Conservation (phyloP, 2,888 invertebrate genomes). For the Pollenia amentaria region DNA sequence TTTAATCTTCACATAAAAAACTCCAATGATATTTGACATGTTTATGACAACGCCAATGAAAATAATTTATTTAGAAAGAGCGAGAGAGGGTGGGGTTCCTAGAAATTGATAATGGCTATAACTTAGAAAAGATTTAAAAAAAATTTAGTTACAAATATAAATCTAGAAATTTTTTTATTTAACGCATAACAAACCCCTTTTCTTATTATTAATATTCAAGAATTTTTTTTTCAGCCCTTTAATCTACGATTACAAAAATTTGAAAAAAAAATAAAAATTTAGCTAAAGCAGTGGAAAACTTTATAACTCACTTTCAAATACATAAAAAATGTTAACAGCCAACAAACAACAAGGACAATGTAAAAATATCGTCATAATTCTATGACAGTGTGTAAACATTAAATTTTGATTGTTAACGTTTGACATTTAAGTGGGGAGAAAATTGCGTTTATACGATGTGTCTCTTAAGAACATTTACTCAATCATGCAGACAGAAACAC, state of each 20-base stretch:
- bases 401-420: conserved; percentile 73
- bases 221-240: conserved; percentile 38
- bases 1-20: conserved; percentile 17
- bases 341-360: conserved; percentile 3
- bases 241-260: conserved; percentile 41
- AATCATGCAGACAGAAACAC: conserved; percentile 29
- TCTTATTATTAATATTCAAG: conserved; percentile 31
- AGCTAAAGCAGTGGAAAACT: conserved; percentile 35
- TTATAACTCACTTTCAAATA: conserved; percentile 41
- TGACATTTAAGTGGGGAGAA: conserved; percentile 71
- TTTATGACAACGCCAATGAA: conserved; percentile 65
- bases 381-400: conserved; percentile 70
- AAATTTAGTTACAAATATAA: not conserved
- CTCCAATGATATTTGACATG: conserved; percentile 54
- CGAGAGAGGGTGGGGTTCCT: not conserved
- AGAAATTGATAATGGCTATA: conserved; percentile 1
- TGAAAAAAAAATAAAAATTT: not conserved
- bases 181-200: conserved; percentile 21
- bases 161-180: not conserved
- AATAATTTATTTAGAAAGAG: conserved; percentile 54
- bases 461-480: conserved; percentile 57
- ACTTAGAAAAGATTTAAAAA: not conserved
- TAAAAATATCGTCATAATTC: conserved; percentile 52
- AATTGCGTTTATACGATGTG: conserved; percentile 65
- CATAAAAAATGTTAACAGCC: conserved; percentile 6